Evolutionary conservation across 2,797 vertebrate genomes (phyloP), one percentile per base, ranked within the genome.

Genomic region (Lerista edwardsae): DNA sequence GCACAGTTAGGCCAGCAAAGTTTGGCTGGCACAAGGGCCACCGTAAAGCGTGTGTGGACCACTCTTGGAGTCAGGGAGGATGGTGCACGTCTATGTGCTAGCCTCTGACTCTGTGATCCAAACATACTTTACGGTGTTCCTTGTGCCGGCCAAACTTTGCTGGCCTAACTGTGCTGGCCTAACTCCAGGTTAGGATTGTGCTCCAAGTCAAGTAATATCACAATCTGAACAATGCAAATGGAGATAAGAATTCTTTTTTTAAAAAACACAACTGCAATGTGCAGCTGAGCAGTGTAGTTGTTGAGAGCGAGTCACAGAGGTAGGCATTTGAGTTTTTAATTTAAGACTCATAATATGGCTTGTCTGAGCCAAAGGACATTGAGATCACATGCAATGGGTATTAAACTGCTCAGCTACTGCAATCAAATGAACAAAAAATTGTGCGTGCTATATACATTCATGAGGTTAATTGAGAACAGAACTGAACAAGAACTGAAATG

Each of bases 311-410:
- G 23, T 87, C 84, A 77, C 68, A 79, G 47, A 72, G 41, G 85
- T 87, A 88, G 17, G 25, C 83, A 79, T 80, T 85, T 90, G 84
- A 86, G 82, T 82, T 90, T 82, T 90, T 86, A 83, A 84, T 92
- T 74, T 75, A 85, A 85, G 10, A 23, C 87, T 79, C 87, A 86
- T 90, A 62, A 77, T 87, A 69, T 9, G 77, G 55, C 61, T 85
- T 41, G 78, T 87, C 82, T 57, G 83, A 85, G 75, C 65, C 77
- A 84, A 84, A 89, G 88, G 78, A 86, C 85, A 36, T n/a, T 6
- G 31, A 69, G 64, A 92, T 86, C 86, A 88, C 83, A 84, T 88
- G 91, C 27, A 71, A 47, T 89, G 84, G 17, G 75, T 55, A 90
- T 90, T 89, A 86, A 79, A 79, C 91, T 90, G 83, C 86, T 51